These are phyloP conservation scores for Coptodon bakossiorum DNA, from an alignment of 2,113 vertebrate species.

Conservation along the genomic window DNA sequence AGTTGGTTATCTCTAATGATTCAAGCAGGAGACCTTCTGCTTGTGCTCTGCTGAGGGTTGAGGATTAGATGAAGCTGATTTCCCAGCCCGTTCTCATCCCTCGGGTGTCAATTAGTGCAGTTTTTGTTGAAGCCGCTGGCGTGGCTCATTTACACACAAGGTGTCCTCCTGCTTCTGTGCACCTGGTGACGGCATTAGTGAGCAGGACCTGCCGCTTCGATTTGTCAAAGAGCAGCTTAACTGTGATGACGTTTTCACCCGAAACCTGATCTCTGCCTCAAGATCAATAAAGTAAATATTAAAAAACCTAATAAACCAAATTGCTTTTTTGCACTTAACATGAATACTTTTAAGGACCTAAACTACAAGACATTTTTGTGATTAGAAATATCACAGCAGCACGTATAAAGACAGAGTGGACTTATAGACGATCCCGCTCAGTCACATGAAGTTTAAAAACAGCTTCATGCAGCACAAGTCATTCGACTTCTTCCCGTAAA, in stretches of 20 bases:
- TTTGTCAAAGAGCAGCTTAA: not conserved
- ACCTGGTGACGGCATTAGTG: not conserved
- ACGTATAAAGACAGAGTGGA: not conserved
- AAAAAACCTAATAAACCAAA: not conserved
- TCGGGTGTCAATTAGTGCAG: not conserved
- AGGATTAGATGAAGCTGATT: not conserved
- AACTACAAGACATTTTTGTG: not conserved
- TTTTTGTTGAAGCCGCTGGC: not conserved
- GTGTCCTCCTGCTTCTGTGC: not conserved
- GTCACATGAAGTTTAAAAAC: not conserved
- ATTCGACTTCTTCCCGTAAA: not conserved
- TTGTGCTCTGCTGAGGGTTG: not conserved
- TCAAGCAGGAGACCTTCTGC: not conserved
- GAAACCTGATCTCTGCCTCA: not conserved
- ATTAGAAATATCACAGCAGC: not conserved
- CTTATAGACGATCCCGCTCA: not conserved
- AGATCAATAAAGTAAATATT: not conserved
- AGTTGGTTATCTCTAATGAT: not conserved
- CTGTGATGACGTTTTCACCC: not conserved
- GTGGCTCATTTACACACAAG: not conserved
- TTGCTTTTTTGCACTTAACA: not conserved
- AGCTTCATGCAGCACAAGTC: not conserved
- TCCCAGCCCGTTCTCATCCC: not conserved
- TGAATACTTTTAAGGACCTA: not conserved
- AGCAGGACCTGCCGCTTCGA: not conserved